These are phyloP conservation scores for Austrolebias charrua DNA, from an alignment of 2,797 vertebrate species.

Conservation along the genomic window DNA sequence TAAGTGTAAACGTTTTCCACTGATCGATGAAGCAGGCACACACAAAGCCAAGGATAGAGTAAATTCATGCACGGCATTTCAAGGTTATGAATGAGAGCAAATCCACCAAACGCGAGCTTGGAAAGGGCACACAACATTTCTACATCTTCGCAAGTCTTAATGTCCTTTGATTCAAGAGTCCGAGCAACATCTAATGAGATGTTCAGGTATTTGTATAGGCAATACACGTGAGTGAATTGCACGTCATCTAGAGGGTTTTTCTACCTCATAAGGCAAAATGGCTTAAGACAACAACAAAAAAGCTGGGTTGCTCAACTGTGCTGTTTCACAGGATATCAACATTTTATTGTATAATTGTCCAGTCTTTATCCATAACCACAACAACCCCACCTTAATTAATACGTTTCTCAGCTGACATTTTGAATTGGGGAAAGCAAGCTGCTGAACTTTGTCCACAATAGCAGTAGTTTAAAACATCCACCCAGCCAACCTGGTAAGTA, in stretches of 20 bases:
- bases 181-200: constrained; percentile 34
- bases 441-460: constrained; percentile 55
- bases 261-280: constrained; percentile 77
- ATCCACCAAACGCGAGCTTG: constrained; percentile 41
- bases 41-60: constrained; percentile 69
- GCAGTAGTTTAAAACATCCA: constrained; percentile 54
- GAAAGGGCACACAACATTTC: constrained; percentile 20
- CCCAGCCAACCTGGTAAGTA: constrained; percentile 43
- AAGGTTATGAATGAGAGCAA: constrained; percentile 51
- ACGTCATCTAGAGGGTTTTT: constrained; percentile 52
- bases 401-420: constrained; percentile 23
- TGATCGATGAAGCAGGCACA: constrained; percentile 74
- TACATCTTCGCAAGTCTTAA: constrained; percentile 26
- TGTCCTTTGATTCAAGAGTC: constrained; percentile 31
- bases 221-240: constrained; percentile 57
- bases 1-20: constrained; percentile 75
- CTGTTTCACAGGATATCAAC: constrained; percentile 27
- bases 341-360: constrained; percentile 32
- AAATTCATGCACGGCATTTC: constrained; percentile 75
- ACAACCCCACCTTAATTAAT: constrained; percentile 13
- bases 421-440: constrained; percentile 36
- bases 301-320: constrained; percentile 38
- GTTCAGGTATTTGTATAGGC: constrained; percentile 37
- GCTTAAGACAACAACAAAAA: constrained; percentile 73
- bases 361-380: constrained; percentile 43